Evolutionary conservation across 2,888 invertebrate genomes (phyloP).

Genomic region (Sinelater perroti): DNA sequence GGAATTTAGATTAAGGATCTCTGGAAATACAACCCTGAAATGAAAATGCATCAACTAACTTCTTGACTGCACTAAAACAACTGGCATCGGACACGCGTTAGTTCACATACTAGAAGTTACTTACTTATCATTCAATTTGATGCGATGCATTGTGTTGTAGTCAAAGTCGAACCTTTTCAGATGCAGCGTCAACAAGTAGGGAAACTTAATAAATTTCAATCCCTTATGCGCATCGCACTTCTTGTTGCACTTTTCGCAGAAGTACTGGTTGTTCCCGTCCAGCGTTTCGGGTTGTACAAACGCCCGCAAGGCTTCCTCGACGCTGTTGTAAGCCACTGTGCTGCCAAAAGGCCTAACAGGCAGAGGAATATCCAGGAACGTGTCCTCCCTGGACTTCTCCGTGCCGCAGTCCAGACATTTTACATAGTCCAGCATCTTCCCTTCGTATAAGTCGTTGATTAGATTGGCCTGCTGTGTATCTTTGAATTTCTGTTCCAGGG

Average conservation of each 20-base stretch:
- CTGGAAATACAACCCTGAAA: constrained; percentile 82
- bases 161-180: constrained; percentile 92
- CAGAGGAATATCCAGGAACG: constrained; percentile 85
- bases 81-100: too few species aligned
- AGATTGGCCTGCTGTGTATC: constrained; percentile 83
- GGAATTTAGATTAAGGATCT: constrained; percentile 79
- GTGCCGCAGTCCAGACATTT: constrained; percentile 86
- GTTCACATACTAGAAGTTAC: constrained; percentile 14
- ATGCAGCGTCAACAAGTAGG: constrained; percentile 86
- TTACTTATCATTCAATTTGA: constrained; percentile 84
- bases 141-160: constrained; percentile 81
- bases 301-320: constrained; percentile 83
- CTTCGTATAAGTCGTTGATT: constrained; percentile 79
- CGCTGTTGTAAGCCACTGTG: constrained; percentile 75
- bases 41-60: too few species aligned
- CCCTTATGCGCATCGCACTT: constrained; percentile 92
- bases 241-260: constrained; percentile 85
- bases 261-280: constrained; percentile 85
- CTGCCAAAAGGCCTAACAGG: constrained; percentile 86
- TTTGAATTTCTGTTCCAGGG: constrained; percentile 83
- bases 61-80: too few species aligned
- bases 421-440: constrained; percentile 87
- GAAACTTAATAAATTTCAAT: constrained; percentile 84
- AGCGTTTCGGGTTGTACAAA: constrained; percentile 87
- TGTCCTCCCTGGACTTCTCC: constrained; percentile 83